Conservation (phyloP, 2,113 vertebrate species). For the Brienomyrus brachyistius region DNA sequence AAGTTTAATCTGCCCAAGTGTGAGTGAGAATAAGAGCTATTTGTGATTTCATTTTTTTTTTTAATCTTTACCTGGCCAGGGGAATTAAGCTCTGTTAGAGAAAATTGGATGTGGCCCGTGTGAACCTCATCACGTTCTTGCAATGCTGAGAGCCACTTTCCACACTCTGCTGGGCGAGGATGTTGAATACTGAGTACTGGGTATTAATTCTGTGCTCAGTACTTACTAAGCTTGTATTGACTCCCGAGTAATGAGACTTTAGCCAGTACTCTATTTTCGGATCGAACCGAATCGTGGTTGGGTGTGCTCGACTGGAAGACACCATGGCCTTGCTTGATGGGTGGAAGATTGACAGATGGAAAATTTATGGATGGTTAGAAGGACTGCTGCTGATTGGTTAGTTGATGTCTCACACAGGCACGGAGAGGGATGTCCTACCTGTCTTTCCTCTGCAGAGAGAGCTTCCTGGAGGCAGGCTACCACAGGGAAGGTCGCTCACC, state of each 20-base stretch:
- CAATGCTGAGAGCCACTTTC: background rate
- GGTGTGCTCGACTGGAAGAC: background rate
- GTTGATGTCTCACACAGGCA: background rate
- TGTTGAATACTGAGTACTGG: constrained; percentile 10
- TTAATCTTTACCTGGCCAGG: background rate
- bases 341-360: background rate
- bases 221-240: background rate
- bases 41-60: constrained; percentile 11
- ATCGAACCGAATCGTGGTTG: background rate
- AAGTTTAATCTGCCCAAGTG: constrained; percentile 1
- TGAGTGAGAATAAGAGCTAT: constrained; percentile 1
- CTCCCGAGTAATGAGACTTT: background rate
- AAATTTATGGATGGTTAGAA: background rate
- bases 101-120: background rate
- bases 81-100: constrained; percentile 14
- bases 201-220: background rate
- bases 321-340: background rate
- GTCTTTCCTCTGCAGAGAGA: background rate
- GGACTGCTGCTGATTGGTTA: background rate
- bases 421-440: background rate
- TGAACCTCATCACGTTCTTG: background rate
- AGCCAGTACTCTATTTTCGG: background rate
- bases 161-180: background rate
- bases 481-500: background rate
- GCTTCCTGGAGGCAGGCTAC: background rate